Evolutionary conservation across 2,888 invertebrate species (phyloP).

Genomic region (Phania funesta): DNA sequence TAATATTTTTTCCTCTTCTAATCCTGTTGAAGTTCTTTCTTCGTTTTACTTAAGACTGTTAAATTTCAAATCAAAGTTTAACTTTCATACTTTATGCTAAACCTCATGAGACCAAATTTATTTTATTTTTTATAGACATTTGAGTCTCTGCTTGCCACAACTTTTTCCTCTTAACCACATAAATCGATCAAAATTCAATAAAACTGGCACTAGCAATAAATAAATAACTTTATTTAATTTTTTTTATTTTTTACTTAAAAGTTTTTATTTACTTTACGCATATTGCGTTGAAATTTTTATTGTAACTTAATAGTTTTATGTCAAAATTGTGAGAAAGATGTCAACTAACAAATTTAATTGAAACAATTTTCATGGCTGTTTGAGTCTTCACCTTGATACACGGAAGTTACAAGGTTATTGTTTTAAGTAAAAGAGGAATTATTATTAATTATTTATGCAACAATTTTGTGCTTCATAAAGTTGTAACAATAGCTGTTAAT

Average conservation of each 20-base stretch:
- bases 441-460: too few relatives aligned
- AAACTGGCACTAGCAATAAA: slow-evolving; percentile 66
- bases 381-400: slow-evolving; percentile 1
- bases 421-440: background rate
- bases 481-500: too few relatives aligned
- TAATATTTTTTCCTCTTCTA: too few relatives aligned
- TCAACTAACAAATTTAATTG: background rate
- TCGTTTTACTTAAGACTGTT: background rate
- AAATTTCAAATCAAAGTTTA: background rate
- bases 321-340: background rate
- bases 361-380: slow-evolving; percentile 25
- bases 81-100: background rate
- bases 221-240: slow-evolving; percentile 23
- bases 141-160: slow-evolving; percentile 23
- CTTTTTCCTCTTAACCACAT: slow-evolving; percentile 64
- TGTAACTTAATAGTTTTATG: too few relatives aligned
- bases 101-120: background rate
- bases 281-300: too few relatives aligned
- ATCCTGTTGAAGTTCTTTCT: too few relatives aligned
- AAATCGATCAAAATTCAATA: slow-evolving; percentile 71
- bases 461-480: too few relatives aligned
- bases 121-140: slow-evolving; percentile 44
- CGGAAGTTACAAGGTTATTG: background rate
- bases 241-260: slow-evolving; percentile 20
- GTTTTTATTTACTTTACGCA: background rate